These are phyloP conservation scores for Drosophila nannoptera DNA, from an alignment of 1,140 invertebrate genomes.

Conservation along the genomic window DNA sequence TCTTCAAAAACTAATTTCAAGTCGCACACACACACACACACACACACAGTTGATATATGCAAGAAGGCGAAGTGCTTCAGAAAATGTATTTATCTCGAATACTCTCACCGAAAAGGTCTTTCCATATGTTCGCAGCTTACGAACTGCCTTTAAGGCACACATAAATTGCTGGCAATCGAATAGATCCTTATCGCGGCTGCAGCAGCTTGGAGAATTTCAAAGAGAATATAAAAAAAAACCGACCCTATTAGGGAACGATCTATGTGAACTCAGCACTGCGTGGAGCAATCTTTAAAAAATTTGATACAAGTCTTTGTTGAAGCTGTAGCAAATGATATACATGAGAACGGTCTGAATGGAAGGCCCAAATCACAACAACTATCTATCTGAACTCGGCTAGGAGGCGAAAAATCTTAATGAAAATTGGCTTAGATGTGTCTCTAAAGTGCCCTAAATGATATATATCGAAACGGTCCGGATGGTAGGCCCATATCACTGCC, in stretches of 20 bases:
- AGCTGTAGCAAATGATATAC: background rate
- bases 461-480: too few relatives aligned
- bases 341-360: too few relatives aligned
- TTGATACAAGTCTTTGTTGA: background rate
- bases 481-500: background rate
- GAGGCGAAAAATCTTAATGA: background rate
- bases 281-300: background rate
- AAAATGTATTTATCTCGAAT: background rate
- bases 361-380: background rate
- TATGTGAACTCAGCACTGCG: background rate
- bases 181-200: too few relatives aligned
- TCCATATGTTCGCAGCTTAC: background rate
- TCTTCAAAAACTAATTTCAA: conserved; percentile 57
- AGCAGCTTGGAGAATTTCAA: too few relatives aligned
- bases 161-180: too few relatives aligned
- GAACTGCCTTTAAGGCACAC: too few relatives aligned
- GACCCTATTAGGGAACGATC: background rate
- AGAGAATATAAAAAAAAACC: too few relatives aligned
- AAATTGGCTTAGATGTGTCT: background rate
- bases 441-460: too few relatives aligned
- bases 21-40: background rate
- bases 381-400: background rate
- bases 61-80: conserved; percentile 6
- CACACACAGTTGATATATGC: conserved; percentile 29
- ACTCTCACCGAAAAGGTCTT: background rate